A percentile compares a stretch with the other conserved stretches of the same genome.
Evolutionary conservation across 2,888 invertebrate species (phyloP).

Genomic region (Spatulosminthurus flaviceps): DNA sequence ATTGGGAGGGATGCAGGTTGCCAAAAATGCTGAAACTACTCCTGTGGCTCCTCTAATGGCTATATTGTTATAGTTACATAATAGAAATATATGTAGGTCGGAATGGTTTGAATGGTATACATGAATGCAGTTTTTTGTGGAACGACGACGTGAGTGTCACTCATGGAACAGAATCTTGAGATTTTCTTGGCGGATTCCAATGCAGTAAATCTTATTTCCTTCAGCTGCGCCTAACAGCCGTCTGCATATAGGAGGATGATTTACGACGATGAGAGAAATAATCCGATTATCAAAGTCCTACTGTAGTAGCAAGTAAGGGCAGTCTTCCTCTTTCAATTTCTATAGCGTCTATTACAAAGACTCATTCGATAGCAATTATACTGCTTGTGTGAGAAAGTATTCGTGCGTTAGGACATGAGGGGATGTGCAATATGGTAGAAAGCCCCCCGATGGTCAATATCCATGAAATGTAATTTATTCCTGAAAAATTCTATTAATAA

Average conservation of each 20-base stretch:
- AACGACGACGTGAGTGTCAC: neutral
- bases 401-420: too few relatives aligned
- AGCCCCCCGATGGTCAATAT: neutral
- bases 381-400: neutral
- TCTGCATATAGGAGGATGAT: neutral
- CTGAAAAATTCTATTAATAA: neutral
- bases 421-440: too few relatives aligned
- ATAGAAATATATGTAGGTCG: too few relatives aligned
- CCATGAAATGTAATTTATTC: neutral
- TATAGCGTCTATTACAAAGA: too few relatives aligned
- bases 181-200: constrained; percentile 6
- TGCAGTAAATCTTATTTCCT: neutral
- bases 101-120: too few relatives aligned
- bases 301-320: neutral
- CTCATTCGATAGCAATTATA: neutral
- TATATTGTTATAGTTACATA: neutral
- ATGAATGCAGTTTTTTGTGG: neutral
- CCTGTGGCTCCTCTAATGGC: too few relatives aligned
- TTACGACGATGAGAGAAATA: neutral
- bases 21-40: too few relatives aligned
- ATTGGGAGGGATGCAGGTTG: too few relatives aligned
- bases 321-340: too few relatives aligned
- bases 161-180: neutral
- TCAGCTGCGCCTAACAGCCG: neutral
- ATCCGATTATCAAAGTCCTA: neutral